These are phyloP conservation scores for Lontra canadensis DNA, from an alignment of 2,113 vertebrate species.

Conservation along the genomic window DNA sequence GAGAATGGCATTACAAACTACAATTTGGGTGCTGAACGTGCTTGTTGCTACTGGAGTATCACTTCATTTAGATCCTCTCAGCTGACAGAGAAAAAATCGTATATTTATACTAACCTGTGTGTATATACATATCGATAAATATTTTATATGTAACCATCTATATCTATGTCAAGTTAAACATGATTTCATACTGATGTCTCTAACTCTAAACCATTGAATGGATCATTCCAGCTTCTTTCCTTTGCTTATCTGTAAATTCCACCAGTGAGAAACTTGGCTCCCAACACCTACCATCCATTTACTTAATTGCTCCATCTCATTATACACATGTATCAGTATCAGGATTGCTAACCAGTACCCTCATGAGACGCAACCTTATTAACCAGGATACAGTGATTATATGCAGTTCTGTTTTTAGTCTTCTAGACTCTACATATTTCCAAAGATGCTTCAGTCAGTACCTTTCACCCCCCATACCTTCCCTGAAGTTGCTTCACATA, in stretches of 20 bases:
- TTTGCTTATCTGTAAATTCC: slow-evolving; percentile 33
- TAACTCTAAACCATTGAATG: slow-evolving; percentile 49
- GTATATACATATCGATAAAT: not conserved
- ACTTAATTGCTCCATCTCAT: slow-evolving; percentile 37
- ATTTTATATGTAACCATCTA: not conserved
- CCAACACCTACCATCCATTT: slow-evolving; percentile 3
- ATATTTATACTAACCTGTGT: not conserved
- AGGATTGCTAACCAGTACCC: not conserved
- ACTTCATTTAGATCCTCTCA: not conserved
- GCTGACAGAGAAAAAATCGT: not conserved
- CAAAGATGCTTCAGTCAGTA: slow-evolving; percentile 19
- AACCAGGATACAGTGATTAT: not conserved
- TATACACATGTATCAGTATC: not conserved
- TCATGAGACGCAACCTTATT: not conserved
- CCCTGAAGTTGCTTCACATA: not conserved
- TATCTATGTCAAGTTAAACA: slow-evolving; percentile 31
- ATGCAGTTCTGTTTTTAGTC: not conserved
- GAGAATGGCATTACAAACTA: slow-evolving; percentile 26
- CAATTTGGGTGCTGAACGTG: not conserved
- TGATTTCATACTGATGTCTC: not conserved
- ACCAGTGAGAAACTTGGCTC: slow-evolving; percentile 8
- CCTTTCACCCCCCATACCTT: not conserved
- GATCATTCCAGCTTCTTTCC: not conserved
- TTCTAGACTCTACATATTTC: slow-evolving; percentile 3
- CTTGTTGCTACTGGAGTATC: not conserved